Percentiles rank a stretch among this genome's conserved stretches.
These are phyloP conservation scores for Sinodicranocentrus sp. DNA, from an alignment of 2,888 invertebrate genomes.

Conservation along the genomic window DNA sequence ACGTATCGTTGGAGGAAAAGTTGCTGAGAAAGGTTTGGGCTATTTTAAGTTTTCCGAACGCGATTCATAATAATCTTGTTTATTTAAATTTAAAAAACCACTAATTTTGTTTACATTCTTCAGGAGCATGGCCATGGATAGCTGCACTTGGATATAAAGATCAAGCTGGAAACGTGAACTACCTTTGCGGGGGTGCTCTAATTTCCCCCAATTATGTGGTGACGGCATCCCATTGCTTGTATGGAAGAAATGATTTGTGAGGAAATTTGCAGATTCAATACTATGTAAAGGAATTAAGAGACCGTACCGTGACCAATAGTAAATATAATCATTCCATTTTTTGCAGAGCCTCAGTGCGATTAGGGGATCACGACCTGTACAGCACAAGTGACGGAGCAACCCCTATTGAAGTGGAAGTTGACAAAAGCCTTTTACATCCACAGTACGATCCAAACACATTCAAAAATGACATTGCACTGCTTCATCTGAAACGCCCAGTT, in stretches of 20 bases:
- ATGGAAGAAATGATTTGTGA: constrained; percentile 82
- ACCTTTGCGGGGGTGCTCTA: constrained; percentile 85
- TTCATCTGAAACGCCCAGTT: constrained; percentile 83
- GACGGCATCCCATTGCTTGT: constrained; percentile 89
- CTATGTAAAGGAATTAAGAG: too few relatives aligned
- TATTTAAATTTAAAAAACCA: too few relatives aligned
- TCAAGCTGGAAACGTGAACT: constrained; percentile 71
- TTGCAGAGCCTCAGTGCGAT: constrained; percentile 84
- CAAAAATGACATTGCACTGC: constrained; percentile 88
- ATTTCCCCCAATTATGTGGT: constrained; percentile 85
- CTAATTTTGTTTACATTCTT: too few relatives aligned
- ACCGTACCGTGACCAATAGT: too few relatives aligned
- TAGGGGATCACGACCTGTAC: constrained; percentile 88
- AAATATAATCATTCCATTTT: too few relatives aligned
- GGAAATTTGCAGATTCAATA: constrained; percentile 77
- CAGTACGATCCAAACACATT: constrained; percentile 83
- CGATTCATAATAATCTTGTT: too few relatives aligned
- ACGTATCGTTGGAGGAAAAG: too few relatives aligned
- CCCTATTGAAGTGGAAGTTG: constrained; percentile 83
- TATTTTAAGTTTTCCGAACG: too few relatives aligned
- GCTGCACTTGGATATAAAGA: constrained; percentile 85
- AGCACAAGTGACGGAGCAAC: constrained; percentile 83
- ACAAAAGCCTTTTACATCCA: constrained; percentile 84
- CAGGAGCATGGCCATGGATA: constrained; percentile 90
- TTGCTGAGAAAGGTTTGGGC: too few relatives aligned